phyloP scores from a whole-genome alignment of 2,113 vertebrate species.

The Malurus cyaneus region DNA sequence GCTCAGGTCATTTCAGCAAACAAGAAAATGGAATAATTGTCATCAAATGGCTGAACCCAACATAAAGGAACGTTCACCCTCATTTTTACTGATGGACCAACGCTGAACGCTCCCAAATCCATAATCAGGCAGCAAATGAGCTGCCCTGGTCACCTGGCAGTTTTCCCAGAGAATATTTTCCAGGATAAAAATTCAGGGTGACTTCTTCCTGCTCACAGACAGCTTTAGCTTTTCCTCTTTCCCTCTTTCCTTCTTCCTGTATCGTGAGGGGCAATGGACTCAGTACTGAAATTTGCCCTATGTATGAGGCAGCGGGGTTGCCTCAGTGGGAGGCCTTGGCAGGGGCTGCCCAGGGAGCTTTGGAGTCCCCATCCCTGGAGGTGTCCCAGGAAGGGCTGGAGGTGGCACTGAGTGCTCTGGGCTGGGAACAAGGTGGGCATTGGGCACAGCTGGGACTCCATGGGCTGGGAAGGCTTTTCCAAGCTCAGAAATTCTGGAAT shows the following conservation, averaged over 20 bases:
- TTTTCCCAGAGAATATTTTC: neutral
- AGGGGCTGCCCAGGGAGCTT: neutral
- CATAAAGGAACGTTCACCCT: neutral
- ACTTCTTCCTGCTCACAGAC: accelerated
- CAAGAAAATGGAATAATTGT: neutral
- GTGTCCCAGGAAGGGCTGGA: neutral
- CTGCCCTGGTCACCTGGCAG: neutral
- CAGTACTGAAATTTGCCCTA: too few relatives aligned
- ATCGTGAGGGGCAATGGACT: too few relatives aligned
- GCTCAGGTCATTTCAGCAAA: slow-evolving; percentile 42
- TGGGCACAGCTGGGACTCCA: accelerated
- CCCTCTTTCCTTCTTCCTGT: neutral
- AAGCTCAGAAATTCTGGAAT: neutral
- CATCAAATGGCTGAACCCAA: neutral
- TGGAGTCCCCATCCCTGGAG: neutral
- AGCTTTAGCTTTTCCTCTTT: neutral
- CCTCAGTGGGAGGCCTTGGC: too few relatives aligned
- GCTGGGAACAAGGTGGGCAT: neutral
- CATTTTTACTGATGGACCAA: neutral
- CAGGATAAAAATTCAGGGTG: neutral
- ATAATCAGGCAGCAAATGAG: neutral
- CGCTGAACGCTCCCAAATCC: neutral
- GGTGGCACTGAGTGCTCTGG: neutral
- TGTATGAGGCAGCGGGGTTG: too few relatives aligned
- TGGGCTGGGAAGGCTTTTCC: neutral